These are phyloP conservation scores for Tryphoninae sp. DNA, from an alignment of 2,888 invertebrate species.

Conservation along the genomic window DNA sequence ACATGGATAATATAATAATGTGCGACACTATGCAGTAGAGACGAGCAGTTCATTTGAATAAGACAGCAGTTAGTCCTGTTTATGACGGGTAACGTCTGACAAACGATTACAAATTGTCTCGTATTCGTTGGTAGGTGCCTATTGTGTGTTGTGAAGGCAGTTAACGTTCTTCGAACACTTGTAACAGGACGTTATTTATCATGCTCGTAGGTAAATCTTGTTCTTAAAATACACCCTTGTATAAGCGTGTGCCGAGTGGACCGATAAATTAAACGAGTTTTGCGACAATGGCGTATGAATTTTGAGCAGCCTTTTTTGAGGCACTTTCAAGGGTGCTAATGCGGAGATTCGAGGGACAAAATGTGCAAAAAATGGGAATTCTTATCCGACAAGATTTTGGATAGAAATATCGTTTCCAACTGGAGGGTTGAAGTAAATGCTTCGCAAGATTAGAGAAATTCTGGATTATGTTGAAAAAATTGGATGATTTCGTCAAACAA, in stretches of 20 bases:
- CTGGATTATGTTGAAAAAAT: too few species aligned
- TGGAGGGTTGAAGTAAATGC: too few species aligned
- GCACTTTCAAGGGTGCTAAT: background rate
- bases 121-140: constrained; percentile 42
- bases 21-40: constrained; percentile 62
- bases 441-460: too few species aligned
- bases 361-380: background rate
- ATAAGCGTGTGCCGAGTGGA: constrained; percentile 12
- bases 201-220: constrained; percentile 1
- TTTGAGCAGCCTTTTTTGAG: background rate
- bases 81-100: constrained; percentile 77
- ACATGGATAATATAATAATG: constrained; percentile 22
- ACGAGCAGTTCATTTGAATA: constrained; percentile 77
- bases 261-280: constrained; percentile 20
- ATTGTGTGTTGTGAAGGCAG: constrained; percentile 22
- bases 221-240: constrained; percentile 13
- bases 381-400: background rate
- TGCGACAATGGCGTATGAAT: background rate
- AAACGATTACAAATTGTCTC: constrained; percentile 80
- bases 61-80: constrained; percentile 80
- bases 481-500: too few species aligned
- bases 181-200: background rate
- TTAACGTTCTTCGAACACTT: constrained; percentile 23
- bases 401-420: too few species aligned
- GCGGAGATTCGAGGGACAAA: too few species aligned